Percentiles rank a stretch among this genome's conserved stretches.
Conservation (phyloP, 2,113 vertebrate species). For the Bubo bubo region DNA sequence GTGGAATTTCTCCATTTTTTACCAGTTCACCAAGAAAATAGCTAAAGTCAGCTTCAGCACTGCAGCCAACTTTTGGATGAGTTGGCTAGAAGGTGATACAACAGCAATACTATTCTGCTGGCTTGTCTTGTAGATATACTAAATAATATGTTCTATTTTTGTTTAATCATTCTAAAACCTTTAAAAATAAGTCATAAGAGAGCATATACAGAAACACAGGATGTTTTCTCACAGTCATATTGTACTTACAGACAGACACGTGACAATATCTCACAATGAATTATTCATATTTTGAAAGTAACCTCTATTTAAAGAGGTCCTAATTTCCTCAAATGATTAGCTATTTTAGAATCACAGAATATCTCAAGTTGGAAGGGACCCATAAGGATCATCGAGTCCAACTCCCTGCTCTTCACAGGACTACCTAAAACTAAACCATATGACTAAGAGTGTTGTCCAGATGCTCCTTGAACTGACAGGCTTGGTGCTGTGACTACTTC, state of each 20-base stretch:
- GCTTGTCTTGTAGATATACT: not conserved
- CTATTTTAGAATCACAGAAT: not conserved
- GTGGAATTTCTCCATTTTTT: not conserved
- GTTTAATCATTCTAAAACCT: not conserved
- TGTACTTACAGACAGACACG: not conserved
- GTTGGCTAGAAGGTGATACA: not conserved
- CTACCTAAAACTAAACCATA: not conserved
- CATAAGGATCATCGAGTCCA: not conserved
- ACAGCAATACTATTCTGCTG: not conserved
- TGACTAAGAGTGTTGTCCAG: not conserved
- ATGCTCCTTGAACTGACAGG: not conserved
- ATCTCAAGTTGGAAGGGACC: not conserved
- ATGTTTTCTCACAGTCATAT: not conserved
- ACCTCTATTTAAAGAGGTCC: not conserved
- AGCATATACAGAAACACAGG: not conserved
- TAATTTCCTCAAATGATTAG: not conserved
- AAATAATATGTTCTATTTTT: not conserved
- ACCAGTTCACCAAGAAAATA: not conserved
- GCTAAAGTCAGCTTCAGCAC: not conserved
- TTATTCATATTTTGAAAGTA: not conserved
- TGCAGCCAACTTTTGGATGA: not conserved
- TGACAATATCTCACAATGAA: not conserved
- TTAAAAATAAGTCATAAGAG: not conserved
- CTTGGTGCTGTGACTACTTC: accelerated
- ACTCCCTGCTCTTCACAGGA: not conserved